A percentile compares a stretch with the other conserved stretches of the same genome.
These are phyloP conservation scores for Aricia agestis DNA, from an alignment of 1,140 invertebrate species.

Conservation along the genomic window DNA sequence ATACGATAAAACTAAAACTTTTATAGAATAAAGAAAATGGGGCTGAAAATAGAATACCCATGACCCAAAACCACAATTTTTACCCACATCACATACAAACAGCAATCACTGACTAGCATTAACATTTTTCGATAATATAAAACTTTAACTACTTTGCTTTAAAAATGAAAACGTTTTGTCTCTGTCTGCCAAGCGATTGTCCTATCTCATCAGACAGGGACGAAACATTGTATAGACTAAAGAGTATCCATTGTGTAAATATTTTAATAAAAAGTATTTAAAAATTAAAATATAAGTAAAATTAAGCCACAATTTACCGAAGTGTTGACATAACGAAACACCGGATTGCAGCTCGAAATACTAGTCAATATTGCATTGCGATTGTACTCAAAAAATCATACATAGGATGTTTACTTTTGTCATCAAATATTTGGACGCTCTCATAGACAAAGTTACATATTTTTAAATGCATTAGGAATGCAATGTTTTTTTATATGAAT, in stretches of 20 bases:
- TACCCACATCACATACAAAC: neutral
- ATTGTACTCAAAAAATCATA: neutral
- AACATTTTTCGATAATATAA: too few relatives aligned
- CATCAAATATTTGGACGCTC: neutral
- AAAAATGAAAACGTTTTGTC: too few relatives aligned
- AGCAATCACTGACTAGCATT: neutral
- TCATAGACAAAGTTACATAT: neutral
- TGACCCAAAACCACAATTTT: neutral
- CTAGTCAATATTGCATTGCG: neutral
- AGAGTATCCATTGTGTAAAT: too few relatives aligned
- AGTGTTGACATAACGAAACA: conserved; percentile 1
- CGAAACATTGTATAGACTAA: too few relatives aligned
- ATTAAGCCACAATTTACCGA: neutral
- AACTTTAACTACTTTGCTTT: too few relatives aligned
- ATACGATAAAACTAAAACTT: neutral
- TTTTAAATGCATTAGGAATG: conserved; percentile 9
- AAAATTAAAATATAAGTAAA: neutral
- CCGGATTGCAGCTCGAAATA: neutral
- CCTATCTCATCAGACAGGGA: too few relatives aligned
- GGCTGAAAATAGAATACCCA: neutral
- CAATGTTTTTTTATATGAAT: neutral
- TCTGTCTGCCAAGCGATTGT: too few relatives aligned
- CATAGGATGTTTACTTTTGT: neutral
- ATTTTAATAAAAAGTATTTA: too few relatives aligned
- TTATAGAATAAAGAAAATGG: neutral